phyloP scores from a whole-genome alignment of 2,888 invertebrate genomes.

The Heliconius erato region DNA sequence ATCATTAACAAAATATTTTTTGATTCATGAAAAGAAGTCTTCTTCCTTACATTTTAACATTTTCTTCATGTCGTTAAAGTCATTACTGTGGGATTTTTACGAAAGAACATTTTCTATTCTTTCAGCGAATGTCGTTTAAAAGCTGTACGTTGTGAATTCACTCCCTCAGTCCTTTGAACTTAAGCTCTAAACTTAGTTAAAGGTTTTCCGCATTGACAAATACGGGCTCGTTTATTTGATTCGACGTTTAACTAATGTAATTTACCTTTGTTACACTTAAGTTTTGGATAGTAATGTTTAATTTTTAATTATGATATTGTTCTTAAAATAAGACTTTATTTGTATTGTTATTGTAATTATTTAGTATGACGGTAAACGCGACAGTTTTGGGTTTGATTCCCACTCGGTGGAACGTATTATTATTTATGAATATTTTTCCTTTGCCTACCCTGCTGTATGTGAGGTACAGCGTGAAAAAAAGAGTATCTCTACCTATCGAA shows the following conservation, averaged over 20 bases:
- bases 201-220: constrained; percentile 19
- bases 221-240: constrained; percentile 18
- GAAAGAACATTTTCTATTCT: constrained; percentile 12
- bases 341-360: too few species aligned
- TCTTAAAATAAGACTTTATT: too few species aligned
- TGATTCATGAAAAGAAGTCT: not conserved
- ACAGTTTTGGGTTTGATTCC: too few species aligned
- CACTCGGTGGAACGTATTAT: too few species aligned
- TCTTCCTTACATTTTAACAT: not conserved
- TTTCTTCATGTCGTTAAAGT: constrained; percentile 8
- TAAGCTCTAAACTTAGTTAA: constrained; percentile 15
- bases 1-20: not conserved
- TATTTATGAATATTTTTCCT: too few species aligned
- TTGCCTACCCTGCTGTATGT: too few species aligned
- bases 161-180: constrained; percentile 10
- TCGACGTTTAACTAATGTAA: not conserved
- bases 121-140: constrained; percentile 10
- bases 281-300: not conserved
- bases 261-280: constrained; percentile 1
- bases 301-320: not conserved
- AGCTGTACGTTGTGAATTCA: constrained; percentile 9
- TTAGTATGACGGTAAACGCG: too few species aligned
- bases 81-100: constrained; percentile 1
- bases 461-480: too few species aligned
- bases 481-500: too few species aligned